Conservation (phyloP, 2,888 invertebrate genomes). For the Apodemia hepburni region DNA sequence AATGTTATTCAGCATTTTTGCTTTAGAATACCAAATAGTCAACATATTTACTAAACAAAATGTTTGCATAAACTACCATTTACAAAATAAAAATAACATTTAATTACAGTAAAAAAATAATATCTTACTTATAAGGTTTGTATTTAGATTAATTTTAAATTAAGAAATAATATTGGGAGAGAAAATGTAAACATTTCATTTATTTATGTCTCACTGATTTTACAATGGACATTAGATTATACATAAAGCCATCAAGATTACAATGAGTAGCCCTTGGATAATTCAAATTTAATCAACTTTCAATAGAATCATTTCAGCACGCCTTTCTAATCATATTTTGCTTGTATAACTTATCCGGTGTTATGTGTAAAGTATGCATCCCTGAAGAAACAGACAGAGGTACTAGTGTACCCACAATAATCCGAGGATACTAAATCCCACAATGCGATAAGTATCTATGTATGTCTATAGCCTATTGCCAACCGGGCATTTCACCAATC, state of each 20-base stretch:
- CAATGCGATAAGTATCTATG: no score
- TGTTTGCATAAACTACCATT: conserved; percentile 35
- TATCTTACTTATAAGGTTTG: no score
- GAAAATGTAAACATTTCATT: conserved; percentile 45
- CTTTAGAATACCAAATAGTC: background rate
- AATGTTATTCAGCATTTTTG: conserved; percentile 8
- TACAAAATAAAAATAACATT: no score
- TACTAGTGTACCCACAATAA: no score
- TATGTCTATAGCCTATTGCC: no score
- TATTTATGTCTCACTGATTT: conserved; percentile 52
- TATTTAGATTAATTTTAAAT: background rate
- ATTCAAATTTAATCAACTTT: conserved; percentile 42
- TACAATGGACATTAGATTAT: conserved; percentile 54
- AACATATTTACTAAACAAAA: conserved; percentile 32
- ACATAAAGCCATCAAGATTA: conserved; percentile 57
- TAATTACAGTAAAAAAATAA: no score
- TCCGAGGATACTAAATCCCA: no score
- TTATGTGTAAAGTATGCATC: background rate
- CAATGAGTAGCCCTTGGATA: conserved; percentile 56
- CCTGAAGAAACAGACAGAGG: no score
- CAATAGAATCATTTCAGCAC: conserved; percentile 50
- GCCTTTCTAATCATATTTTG: conserved; percentile 67
- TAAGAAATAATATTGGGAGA: background rate
- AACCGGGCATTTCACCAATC: no score
- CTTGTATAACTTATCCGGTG: conserved; percentile 21